Evolutionary conservation across 2,113 vertebrate species (phyloP).

Genomic region (Melanostigma gelatinosum): DNA sequence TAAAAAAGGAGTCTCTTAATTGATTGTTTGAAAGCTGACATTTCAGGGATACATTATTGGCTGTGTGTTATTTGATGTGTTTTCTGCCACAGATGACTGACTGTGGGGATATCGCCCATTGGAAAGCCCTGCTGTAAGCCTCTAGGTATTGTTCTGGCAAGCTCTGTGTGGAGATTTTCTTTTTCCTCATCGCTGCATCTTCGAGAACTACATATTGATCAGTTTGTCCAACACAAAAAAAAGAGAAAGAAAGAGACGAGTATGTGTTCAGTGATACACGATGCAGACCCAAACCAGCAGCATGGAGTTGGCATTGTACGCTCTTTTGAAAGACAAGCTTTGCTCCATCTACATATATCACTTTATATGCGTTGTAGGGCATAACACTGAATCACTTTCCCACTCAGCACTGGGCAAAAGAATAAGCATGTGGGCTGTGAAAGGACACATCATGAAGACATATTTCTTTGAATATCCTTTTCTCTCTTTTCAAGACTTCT

Average conservation of each 20-base stretch:
- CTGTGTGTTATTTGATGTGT: not conserved
- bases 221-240: constrained; percentile 15
- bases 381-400: constrained; percentile 36
- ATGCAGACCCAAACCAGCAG: constrained; percentile 8
- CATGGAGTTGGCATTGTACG: not conserved
- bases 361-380: constrained; percentile 16
- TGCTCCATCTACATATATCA: constrained; percentile 26
- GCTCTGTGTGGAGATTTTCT: not conserved
- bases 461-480: constrained; percentile 50
- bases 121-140: not conserved
- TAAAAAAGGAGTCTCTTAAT: not conserved
- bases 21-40: not conserved
- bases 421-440: constrained; percentile 52
- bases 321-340: constrained; percentile 11
- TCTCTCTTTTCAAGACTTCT: constrained; percentile 32
- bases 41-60: not conserved
- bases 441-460: constrained; percentile 51
- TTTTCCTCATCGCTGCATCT: constrained; percentile 20
- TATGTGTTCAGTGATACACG: not conserved
- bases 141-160: constrained; percentile 1
- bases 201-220: constrained; percentile 21
- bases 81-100: not conserved
- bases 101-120: not conserved
- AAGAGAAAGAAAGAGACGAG: not conserved
- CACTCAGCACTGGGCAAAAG: constrained; percentile 27